A percentile compares a stretch with the other conserved stretches of the same genome.
Evolutionary conservation across 2,797 vertebrate species (phyloP).

Genomic region (Euthynnus affinis): DNA sequence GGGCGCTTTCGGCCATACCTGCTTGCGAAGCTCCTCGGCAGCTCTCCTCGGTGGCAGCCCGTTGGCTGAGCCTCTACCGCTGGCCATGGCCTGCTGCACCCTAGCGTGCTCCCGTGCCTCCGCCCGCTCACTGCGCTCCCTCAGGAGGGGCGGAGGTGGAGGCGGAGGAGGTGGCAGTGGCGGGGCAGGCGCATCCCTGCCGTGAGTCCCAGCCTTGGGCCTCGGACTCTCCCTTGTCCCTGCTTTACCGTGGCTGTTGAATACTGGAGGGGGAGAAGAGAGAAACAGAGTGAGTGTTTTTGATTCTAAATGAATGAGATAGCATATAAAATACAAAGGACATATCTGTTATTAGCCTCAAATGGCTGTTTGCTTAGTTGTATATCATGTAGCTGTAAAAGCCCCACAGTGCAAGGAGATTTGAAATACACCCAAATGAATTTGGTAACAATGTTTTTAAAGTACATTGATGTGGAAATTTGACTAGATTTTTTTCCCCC

Average conservation of each 20-base stretch:
- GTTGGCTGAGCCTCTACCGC: constrained; percentile 86
- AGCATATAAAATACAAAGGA: not conserved
- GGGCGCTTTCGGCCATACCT: constrained; percentile 82
- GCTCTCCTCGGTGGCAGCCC: constrained; percentile 90
- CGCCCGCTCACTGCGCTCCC: constrained; percentile 91
- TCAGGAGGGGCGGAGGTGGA: constrained; percentile 85
- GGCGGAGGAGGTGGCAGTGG: constrained; percentile 79
- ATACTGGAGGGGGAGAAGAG: constrained; percentile 84
- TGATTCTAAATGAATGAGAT: not conserved
- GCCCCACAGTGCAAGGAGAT: not conserved
- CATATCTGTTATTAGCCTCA: not conserved
- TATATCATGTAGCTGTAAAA: too few relatives aligned
- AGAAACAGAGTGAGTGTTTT: constrained; percentile 7
- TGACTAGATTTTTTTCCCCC: too few relatives aligned
- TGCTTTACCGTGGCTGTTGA: constrained; percentile 93
- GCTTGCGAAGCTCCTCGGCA: constrained; percentile 95
- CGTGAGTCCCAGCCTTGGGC: constrained; percentile 84
- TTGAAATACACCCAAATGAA: not conserved
- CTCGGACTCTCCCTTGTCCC: constrained; percentile 91
- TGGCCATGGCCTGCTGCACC: constrained; percentile 87
- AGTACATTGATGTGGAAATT: too few relatives aligned
- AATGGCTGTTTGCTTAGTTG: not conserved
- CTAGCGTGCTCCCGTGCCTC: constrained; percentile 89
- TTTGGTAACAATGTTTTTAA: too few relatives aligned
- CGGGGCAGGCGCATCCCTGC: constrained; percentile 88